Base-by-base conservation (phyloP, 92 coral and sea anemone genomes). In the Palythoa caribaeorum region DNA sequence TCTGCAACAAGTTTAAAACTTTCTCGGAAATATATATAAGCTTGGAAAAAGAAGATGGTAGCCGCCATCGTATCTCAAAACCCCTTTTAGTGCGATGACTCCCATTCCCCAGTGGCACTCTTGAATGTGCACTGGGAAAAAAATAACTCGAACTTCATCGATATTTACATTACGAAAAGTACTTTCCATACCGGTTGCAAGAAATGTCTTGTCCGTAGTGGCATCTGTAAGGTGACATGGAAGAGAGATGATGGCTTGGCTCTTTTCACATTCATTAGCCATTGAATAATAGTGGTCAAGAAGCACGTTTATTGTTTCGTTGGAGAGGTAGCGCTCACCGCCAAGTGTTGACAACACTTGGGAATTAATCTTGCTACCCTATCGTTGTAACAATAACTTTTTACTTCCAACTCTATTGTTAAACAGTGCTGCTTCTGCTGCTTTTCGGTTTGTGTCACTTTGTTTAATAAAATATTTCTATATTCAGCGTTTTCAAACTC, bases 21-120 rank as follows among this genome's bases (percentile, higher is more conserved):
- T 12, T n/a, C 19, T 28, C 50, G 16, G 62, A 75, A 53, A 75
- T 7, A 16, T 47, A 16, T 36, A 1, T 76, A n/a, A 83, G 71
- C 55, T 75, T 6, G 88, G 76, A 6, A 83, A 6, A 11, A 71
- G 84, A 15, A 38, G 51, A 39, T 89, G 92, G 51, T 57, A 77
- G 28, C 88, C 92, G 66, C 83, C 88, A 65, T 89, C 92, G 79
- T 83, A 89, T 6, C 88, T 76, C n/a, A 89, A 51, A 60, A 37
- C 71, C 17, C 83, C 84, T 21, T 83, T 75, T 38, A 89, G 53
- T 38, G 44, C 16, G 38, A 89, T 72, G 12, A 89, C 88, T 9
- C 88, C 88, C 76, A 89, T 38, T 1, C 92, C 92, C 92, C 85
- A 89, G 14, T 89, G 92, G 38, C 83, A 77, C 6, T 83, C 80